phyloP scores from a whole-genome alignment of 2,888 invertebrate species.

The Branchellion lobata region DNA sequence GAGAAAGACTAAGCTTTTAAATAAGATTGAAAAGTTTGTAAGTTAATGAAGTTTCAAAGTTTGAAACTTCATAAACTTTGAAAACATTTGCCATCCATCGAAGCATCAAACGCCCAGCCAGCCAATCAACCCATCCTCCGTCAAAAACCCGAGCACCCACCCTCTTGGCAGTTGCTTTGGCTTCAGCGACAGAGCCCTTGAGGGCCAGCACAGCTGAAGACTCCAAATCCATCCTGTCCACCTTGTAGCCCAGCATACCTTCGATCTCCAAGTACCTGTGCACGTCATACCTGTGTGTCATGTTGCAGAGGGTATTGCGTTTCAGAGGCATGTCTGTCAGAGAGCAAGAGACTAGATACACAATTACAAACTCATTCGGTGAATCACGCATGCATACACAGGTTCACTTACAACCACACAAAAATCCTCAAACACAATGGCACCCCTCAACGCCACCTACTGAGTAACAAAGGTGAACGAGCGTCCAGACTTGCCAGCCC shows the following conservation, averaged over 20 bases:
- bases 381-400: no score
- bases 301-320: neutral
- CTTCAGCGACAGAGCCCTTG: neutral
- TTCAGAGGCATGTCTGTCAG: no score
- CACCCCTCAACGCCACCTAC: conserved; percentile 58
- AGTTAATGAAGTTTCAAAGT: neutral
- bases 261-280: neutral
- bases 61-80: no score
- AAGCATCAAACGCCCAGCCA: no score
- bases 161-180: neutral
- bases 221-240: neutral
- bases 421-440: no score
- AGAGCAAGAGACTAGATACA: no score
- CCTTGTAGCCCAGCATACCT: neutral
- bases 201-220: neutral
- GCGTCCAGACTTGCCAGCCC: conserved; percentile 90
- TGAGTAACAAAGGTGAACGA: conserved; percentile 95
- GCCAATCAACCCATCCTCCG: neutral
- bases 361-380: no score
- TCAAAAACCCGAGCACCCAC: neutral
- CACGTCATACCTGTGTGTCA: neutral
- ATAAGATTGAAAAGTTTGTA: no score
- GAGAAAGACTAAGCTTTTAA: no score
- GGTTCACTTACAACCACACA: no score
- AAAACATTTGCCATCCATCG: no score